These are phyloP conservation scores for Notiomystis cincta DNA, from an alignment of 2,113 vertebrate species.

Conservation along the genomic window DNA sequence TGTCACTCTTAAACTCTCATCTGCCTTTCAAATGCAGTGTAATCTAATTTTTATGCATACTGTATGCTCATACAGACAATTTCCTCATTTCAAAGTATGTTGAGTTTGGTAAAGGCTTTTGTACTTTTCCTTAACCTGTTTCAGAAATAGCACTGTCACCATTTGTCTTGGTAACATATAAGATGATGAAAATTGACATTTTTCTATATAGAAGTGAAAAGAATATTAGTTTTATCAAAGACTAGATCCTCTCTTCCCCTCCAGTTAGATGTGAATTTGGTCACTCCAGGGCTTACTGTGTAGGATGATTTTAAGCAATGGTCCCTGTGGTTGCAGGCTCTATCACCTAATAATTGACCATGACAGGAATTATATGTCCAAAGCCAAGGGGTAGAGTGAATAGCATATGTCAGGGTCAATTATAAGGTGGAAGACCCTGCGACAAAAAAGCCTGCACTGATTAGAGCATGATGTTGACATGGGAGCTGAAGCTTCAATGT, in stretches of 20 bases:
- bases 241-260: neutral
- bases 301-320: constrained; percentile 42
- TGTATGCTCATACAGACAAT: constrained; percentile 53
- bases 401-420: constrained; percentile 71
- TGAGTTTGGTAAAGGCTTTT: constrained; percentile 42
- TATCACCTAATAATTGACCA: constrained; percentile 67
- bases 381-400: constrained; percentile 65
- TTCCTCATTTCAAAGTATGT: constrained; percentile 19
- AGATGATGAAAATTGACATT: constrained; percentile 50
- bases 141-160: constrained; percentile 53
- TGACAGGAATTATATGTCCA: constrained; percentile 63
- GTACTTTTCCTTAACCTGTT: constrained; percentile 58
- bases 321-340: constrained; percentile 50
- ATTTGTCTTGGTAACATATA: constrained; percentile 1
- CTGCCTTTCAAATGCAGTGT: constrained; percentile 61
- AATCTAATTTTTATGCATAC: constrained; percentile 65
- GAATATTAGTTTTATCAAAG: constrained; percentile 55
- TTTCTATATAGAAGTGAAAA: constrained; percentile 41
- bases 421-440: constrained; percentile 64
- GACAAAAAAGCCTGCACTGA: constrained; percentile 65
- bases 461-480: constrained; percentile 63
- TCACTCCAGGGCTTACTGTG: constrained; percentile 38
- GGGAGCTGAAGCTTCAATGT: constrained; percentile 39
- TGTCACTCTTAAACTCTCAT: constrained; percentile 58
- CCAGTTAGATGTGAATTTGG: constrained; percentile 50